Evolutionary conservation across 2,888 invertebrate genomes (phyloP).

Genomic region (Synanthedon andrenaeformis): DNA sequence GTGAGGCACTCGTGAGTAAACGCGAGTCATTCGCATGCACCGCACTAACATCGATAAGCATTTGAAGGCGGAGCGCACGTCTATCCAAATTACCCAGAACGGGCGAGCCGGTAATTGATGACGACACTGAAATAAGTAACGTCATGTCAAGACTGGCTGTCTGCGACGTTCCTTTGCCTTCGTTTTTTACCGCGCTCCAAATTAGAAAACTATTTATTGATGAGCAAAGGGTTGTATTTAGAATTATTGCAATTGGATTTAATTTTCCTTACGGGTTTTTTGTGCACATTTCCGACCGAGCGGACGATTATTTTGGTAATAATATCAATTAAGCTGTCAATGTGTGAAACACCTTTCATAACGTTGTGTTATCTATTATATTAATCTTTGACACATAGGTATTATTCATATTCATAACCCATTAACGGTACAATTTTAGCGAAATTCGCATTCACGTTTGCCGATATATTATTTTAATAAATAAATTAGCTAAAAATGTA

Average conservation of each 20-base stretch:
- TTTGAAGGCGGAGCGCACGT: conserved; percentile 31
- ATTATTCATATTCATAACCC: too few species aligned
- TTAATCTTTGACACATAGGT: too few species aligned
- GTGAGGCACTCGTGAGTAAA: too few species aligned
- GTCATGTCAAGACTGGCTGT: conserved; percentile 19
- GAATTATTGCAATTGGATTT: background rate
- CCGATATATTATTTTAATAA: too few species aligned
- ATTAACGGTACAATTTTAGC: too few species aligned
- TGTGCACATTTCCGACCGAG: background rate
- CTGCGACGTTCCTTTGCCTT: conserved; percentile 1
- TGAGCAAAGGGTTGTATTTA: conserved; percentile 6
- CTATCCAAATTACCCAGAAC: conserved; percentile 59
- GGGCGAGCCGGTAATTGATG: conserved; percentile 35
- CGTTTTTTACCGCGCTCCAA: conserved; percentile 10
- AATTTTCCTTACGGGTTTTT: background rate
- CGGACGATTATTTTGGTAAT: too few species aligned
- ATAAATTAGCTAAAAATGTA: too few species aligned
- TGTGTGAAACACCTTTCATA: too few species aligned
- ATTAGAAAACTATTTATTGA: conserved; percentile 26
- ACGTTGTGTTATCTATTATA: too few species aligned
- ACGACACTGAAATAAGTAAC: conserved; percentile 28
- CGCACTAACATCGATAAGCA: background rate
- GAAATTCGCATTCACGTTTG: too few species aligned
- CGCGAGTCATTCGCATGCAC: too few species aligned
- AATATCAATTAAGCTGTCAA: too few species aligned